Conservation (phyloP, 1,140 invertebrate species). For the Catajapyx aquilonaris region DNA sequence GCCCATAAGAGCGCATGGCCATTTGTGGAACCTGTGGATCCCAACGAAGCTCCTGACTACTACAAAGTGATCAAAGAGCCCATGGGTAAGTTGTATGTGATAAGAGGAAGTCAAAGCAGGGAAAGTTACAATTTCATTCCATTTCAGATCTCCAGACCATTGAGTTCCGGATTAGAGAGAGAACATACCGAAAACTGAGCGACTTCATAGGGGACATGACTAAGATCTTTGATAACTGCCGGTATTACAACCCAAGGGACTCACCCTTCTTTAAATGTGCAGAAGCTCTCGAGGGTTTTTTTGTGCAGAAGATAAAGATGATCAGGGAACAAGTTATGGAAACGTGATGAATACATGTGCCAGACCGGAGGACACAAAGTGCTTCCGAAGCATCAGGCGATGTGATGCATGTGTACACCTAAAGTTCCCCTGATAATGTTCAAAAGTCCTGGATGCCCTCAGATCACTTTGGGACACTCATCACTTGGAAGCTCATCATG, state of each 20-base stretch:
- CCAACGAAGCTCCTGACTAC: constrained; percentile 85
- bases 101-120: no score
- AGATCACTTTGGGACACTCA: no score
- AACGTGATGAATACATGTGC: no score
- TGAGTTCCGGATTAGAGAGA: constrained; percentile 64
- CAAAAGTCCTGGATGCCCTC: no score
- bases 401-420: no score
- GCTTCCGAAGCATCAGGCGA: no score
- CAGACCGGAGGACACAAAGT: no score
- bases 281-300: constrained; percentile 82
- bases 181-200: constrained; percentile 64
- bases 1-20: constrained; percentile 86
- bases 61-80: constrained; percentile 95
- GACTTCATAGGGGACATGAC: constrained; percentile 95
- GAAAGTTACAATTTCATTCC: no score
- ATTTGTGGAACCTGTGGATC: constrained; percentile 90
- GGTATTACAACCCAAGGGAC: constrained; percentile 87
- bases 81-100: constrained; percentile 58
- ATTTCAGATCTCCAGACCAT: constrained; percentile 80
- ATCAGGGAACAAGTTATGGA: constrained; percentile 51
- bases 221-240: constrained; percentile 95
- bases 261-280: constrained; percentile 90
- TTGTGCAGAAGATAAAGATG: constrained; percentile 75
- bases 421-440: no score
- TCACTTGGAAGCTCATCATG: no score